phyloP scores from a whole-genome alignment of 2,888 invertebrate genomes.

The Endomychus coccineus region DNA sequence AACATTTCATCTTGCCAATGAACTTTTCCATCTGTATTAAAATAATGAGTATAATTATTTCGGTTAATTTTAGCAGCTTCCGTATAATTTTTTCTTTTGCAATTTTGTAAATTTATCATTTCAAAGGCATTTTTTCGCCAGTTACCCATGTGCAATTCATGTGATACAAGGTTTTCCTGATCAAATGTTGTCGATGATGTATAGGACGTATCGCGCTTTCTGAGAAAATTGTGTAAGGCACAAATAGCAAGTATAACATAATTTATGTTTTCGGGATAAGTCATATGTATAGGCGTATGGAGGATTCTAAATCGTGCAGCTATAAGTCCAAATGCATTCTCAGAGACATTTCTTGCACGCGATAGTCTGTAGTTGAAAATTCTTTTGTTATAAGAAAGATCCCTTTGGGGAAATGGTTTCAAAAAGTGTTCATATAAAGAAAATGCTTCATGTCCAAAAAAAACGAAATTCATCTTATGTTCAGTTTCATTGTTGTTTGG shows the following conservation, averaged over 20 bases:
- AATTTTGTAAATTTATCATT: conserved; percentile 1
- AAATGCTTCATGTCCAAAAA: conserved; percentile 12
- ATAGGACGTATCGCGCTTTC: conserved; percentile 4
- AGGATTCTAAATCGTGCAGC: conserved; percentile 14
- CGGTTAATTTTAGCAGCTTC: conserved; percentile 6
- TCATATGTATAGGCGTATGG: conserved; percentile 10
- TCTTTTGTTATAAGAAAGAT: conserved; percentile 12
- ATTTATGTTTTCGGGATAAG: conserved; percentile 2
- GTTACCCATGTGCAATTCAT: conserved; percentile 2
- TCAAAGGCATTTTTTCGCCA: no score
- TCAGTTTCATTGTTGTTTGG: not conserved
- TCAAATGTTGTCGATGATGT: conserved; percentile 5
- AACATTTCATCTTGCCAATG: conserved; percentile 9
- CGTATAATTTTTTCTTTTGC: not conserved
- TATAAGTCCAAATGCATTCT: conserved; percentile 17
- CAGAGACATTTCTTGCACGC: conserved; percentile 12
- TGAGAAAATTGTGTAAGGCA: conserved; percentile 4
- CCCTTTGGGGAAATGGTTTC: conserved; percentile 13
- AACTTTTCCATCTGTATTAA: conserved; percentile 6
- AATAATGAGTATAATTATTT: conserved; percentile 5
- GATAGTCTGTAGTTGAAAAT: no score
- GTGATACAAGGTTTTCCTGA: conserved; percentile 1
- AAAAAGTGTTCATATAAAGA: conserved; percentile 11
- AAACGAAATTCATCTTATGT: conserved; percentile 2
- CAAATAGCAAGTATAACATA: conserved; percentile 6